These are phyloP conservation scores for Pterocles burchelli DNA, from an alignment of 2,113 vertebrate species.

Conservation along the genomic window DNA sequence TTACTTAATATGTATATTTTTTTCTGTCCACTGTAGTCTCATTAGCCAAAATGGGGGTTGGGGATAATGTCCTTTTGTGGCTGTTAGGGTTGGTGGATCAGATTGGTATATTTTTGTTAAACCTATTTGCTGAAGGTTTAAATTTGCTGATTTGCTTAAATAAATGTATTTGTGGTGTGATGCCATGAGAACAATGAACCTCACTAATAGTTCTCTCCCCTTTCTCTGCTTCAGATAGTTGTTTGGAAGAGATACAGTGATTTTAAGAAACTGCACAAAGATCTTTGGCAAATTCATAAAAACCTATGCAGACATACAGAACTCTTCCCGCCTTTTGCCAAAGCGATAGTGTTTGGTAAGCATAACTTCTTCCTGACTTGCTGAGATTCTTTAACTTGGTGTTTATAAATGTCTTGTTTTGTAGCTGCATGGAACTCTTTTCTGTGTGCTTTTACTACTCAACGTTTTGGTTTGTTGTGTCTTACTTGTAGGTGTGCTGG, in stretches of 20 bases:
- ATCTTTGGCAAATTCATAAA: slow-evolving; percentile 95
- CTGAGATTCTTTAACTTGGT: background rate
- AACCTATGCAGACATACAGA: slow-evolving; percentile 90
- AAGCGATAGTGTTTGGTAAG: slow-evolving; percentile 97
- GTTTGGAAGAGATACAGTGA: slow-evolving; percentile 99
- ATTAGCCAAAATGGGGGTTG: background rate
- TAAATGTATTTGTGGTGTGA: background rate
- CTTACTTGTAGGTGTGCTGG: background rate
- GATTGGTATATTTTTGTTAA: background rate
- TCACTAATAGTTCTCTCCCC: slow-evolving; percentile 32
- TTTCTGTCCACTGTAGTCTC: background rate
- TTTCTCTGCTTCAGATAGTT: slow-evolving; percentile 83
- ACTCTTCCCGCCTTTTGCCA: slow-evolving; percentile 95
- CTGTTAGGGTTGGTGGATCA: background rate
- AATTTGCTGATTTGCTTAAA: background rate
- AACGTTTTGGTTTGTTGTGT: background rate
- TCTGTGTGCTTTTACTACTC: background rate
- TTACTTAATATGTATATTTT: background rate
- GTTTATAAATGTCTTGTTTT: background rate
- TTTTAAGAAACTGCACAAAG: slow-evolving; percentile 96
- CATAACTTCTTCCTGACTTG: slow-evolving; percentile 42
- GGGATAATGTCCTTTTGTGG: background rate
- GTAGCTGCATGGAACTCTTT: background rate
- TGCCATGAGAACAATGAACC: background rate
- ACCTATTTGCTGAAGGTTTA: background rate